phyloP scores from a whole-genome alignment of 37 sponge, comb jelly and placozoan genomes.

The Oopsacas minuta region DNA sequence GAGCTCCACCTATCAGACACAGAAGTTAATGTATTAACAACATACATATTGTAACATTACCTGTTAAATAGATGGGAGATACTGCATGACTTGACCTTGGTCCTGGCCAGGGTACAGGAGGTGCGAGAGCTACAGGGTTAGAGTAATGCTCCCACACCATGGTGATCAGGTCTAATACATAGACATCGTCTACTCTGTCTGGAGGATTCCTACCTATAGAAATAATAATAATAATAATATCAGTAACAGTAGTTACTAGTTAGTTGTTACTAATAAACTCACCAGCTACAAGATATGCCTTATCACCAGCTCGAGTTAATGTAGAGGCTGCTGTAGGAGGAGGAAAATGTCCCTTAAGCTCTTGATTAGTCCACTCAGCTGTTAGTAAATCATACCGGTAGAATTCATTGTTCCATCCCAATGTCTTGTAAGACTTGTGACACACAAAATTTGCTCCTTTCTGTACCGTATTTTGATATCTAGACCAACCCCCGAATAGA shows the following conservation, averaged over 20 bases:
- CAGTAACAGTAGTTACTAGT: background rate
- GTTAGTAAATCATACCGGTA: background rate
- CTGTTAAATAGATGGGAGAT: background rate
- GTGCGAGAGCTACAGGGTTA: background rate
- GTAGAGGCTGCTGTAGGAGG: background rate
- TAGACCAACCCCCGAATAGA: background rate
- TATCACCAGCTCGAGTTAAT: background rate
- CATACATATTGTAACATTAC: no score
- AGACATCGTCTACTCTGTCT: background rate
- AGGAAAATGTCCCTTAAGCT: background rate
- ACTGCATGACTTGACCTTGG: background rate
- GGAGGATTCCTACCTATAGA: background rate
- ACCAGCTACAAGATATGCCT: conserved; percentile 1
- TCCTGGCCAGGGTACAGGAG: background rate
- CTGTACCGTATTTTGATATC: background rate
- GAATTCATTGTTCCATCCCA: conserved; percentile 2
- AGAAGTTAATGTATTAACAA: background rate
- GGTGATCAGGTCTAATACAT: background rate
- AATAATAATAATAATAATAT: background rate
- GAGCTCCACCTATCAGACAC: background rate
- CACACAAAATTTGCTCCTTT: background rate
- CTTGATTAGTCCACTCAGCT: background rate
- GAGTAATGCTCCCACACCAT: background rate
- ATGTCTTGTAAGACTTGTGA: background rate
- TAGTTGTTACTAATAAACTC: background rate